These are phyloP conservation scores for Diploscapter pachys DNA, from an alignment of 1,140 invertebrate genomes.

Conservation along the genomic window DNA sequence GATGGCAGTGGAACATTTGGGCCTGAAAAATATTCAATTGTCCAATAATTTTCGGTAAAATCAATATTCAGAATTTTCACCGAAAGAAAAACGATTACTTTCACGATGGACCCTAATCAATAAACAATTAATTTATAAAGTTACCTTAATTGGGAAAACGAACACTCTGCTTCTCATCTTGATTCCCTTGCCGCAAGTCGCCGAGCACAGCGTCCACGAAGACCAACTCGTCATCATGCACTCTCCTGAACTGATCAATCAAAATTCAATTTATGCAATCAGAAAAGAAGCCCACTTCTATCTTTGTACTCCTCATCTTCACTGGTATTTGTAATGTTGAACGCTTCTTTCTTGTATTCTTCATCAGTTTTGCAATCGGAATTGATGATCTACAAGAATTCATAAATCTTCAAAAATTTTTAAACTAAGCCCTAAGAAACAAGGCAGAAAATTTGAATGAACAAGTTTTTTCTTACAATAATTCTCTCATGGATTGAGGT, in stretches of 20 bases:
- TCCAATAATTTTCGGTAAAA: neutral
- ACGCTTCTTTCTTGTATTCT: constrained; percentile 54
- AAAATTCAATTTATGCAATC: neutral
- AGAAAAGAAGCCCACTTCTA: constrained; percentile 66
- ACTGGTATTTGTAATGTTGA: constrained; percentile 46
- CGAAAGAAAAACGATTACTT: neutral
- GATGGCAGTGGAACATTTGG: constrained; percentile 72
- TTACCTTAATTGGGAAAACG: constrained; percentile 69
- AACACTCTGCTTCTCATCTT: constrained; percentile 74
- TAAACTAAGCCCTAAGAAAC: too few species aligned
- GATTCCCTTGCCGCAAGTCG: constrained; percentile 65
- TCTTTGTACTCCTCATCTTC: constrained; percentile 59
- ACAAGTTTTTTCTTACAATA: too few species aligned
- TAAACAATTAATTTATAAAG: neutral
- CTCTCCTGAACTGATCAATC: constrained; percentile 42
- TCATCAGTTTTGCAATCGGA: constrained; percentile 67
- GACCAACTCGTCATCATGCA: constrained; percentile 66
- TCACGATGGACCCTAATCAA: too few species aligned
- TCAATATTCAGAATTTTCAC: neutral
- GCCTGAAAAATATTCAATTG: constrained; percentile 61
- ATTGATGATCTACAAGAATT: constrained; percentile 58
- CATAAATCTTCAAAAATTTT: too few species aligned
- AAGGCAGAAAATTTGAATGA: too few species aligned
- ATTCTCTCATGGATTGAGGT: neutral
- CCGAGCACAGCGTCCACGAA: constrained; percentile 68